These are phyloP conservation scores for Cyrtonyx montezumae DNA, from an alignment of 2,113 vertebrate species.

Conservation along the genomic window DNA sequence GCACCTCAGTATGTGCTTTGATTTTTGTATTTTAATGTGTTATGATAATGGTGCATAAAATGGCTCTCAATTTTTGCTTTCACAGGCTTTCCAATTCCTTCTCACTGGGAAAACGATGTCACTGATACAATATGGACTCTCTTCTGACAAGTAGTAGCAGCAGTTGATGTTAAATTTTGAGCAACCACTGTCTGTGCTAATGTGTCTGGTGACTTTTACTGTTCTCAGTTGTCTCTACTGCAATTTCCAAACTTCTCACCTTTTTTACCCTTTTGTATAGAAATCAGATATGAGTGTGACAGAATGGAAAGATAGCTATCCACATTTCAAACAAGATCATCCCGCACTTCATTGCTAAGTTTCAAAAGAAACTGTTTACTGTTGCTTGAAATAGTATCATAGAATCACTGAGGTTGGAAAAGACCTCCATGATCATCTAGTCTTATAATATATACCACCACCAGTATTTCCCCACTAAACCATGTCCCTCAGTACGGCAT, in stretches of 20 bases:
- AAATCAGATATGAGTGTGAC: not conserved
- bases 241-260: not conserved
- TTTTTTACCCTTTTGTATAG: not conserved
- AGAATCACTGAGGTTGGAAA: too few relatives aligned
- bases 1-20: not conserved
- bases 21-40: not conserved
- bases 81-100: not conserved
- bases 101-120: not conserved
- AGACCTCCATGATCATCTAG: too few relatives aligned
- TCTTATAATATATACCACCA: too few relatives aligned
- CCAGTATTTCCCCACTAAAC: too few relatives aligned
- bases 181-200: not conserved
- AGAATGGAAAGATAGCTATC: not conserved
- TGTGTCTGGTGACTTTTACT: not conserved
- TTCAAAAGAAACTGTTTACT: not conserved
- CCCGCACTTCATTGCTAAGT: not conserved
- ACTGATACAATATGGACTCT: not conserved
- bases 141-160: not conserved
- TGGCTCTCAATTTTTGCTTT: not conserved
- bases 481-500: too few relatives aligned
- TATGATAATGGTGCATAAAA: not conserved
- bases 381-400: not conserved
- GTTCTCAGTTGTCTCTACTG: not conserved
- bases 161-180: not conserved
- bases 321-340: not conserved